phyloP scores from a whole-genome alignment of 2,113 vertebrate species.

The Mustelus asterias region DNA sequence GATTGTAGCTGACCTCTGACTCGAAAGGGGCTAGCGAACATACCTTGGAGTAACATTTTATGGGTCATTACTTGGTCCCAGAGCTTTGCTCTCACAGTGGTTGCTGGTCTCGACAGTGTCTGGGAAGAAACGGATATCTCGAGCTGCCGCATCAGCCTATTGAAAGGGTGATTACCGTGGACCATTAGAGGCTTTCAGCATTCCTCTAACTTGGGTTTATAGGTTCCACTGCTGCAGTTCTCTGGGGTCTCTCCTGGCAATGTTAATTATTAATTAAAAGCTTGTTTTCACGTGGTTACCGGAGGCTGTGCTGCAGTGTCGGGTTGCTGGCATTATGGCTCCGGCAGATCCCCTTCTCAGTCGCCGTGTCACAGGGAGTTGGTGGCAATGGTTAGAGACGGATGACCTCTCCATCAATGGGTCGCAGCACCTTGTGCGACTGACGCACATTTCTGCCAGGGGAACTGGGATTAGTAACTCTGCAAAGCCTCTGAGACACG shows the following conservation, averaged over 20 bases:
- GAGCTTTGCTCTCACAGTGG: not conserved
- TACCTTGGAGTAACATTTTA: conserved; percentile 33
- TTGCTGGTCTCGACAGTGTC: conserved; percentile 31
- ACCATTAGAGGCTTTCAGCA: conserved; percentile 26
- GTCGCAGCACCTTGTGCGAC: conserved; percentile 25
- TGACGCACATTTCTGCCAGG: conserved; percentile 10
- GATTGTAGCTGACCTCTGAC: conserved; percentile 30
- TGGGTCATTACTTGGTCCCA: conserved; percentile 17
- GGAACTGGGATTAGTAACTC: conserved; percentile 18
- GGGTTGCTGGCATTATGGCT: conserved; percentile 31
- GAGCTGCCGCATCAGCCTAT: not conserved
- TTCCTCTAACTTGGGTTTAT: conserved; percentile 12
- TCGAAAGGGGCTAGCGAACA: not conserved
- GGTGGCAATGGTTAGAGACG: not conserved
- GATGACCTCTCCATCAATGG: conserved; percentile 8
- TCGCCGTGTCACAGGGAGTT: not conserved
- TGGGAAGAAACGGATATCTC: conserved; percentile 41
- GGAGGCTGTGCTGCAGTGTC: not conserved
- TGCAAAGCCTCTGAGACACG: conserved; percentile 23
- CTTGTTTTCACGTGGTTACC: conserved; percentile 18
- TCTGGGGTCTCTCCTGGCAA: conserved; percentile 15
- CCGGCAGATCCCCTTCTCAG: not conserved
- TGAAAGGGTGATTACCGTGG: not conserved
- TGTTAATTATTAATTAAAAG: conserved; percentile 35
- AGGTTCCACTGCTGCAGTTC: conserved; percentile 10